These are phyloP conservation scores for Poecilia latipinna DNA, from an alignment of 2,113 vertebrate species.

Conservation along the genomic window DNA sequence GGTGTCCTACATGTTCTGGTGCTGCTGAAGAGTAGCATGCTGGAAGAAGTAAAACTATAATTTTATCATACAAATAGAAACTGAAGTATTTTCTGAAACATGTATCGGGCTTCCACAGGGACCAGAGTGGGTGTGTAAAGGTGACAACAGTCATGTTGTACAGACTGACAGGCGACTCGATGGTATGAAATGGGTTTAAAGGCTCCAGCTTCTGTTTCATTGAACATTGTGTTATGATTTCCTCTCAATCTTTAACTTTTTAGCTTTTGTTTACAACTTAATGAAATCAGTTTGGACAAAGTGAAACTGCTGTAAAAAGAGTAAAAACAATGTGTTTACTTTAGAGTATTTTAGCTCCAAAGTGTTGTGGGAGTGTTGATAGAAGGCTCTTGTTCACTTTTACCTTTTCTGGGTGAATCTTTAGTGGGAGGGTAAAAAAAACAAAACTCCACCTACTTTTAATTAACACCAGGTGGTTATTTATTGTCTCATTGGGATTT, in stretches of 20 bases:
- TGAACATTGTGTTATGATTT: too few relatives aligned
- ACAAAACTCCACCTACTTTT: too few relatives aligned
- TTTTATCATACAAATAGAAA: background rate
- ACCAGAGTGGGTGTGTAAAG: too few relatives aligned
- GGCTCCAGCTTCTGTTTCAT: too few relatives aligned
- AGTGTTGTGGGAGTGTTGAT: background rate
- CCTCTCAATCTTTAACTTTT: too few relatives aligned
- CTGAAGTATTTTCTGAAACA: background rate
- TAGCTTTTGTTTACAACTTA: too few relatives aligned
- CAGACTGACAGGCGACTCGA: too few relatives aligned
- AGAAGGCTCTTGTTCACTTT: background rate
- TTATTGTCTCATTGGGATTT: background rate
- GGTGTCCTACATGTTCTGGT: background rate
- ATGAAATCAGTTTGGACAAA: too few relatives aligned
- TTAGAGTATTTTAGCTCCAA: background rate
- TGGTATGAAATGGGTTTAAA: too few relatives aligned
- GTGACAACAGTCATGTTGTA: too few relatives aligned
- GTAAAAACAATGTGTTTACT: background rate
- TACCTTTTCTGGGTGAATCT: background rate
- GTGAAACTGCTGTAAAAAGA: too few relatives aligned
- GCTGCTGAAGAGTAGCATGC: background rate
- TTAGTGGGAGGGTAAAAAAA: background rate
- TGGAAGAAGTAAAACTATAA: background rate
- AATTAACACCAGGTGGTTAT: background rate
- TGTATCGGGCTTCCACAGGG: background rate